These are phyloP conservation scores for Rhegmatorhina hoffmannsi DNA, from an alignment of 2,113 vertebrate species.

Conservation along the genomic window DNA sequence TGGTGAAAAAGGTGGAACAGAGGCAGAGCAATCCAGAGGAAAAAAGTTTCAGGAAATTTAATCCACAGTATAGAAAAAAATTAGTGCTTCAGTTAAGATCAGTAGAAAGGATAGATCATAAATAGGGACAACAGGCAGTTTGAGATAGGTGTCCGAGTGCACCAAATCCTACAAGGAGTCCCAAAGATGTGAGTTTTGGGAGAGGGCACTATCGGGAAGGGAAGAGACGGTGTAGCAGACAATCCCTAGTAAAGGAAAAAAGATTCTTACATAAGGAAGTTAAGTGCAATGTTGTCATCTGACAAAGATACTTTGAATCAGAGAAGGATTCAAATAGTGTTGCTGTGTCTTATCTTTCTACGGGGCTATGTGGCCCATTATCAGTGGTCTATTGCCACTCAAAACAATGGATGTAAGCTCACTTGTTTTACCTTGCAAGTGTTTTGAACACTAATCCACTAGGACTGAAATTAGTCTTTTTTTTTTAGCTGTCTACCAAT, in stretches of 20 bases:
- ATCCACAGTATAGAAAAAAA: neutral
- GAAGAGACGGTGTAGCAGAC: accelerated
- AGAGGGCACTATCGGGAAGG: accelerated
- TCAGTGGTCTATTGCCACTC: neutral
- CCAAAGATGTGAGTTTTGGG: neutral
- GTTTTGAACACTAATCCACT: neutral
- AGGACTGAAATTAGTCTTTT: neutral
- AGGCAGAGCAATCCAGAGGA: neutral
- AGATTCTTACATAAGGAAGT: neutral
- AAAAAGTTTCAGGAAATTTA: neutral
- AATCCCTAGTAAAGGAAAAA: neutral
- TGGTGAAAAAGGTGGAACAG: neutral
- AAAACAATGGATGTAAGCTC: neutral
- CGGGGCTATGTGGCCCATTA: neutral
- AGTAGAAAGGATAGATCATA: neutral
- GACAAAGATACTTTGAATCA: neutral
- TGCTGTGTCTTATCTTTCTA: neutral
- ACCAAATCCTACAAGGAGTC: neutral
- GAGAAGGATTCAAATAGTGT: neutral
- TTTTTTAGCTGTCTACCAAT: neutral
- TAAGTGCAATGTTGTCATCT: neutral
- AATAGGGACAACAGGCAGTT: neutral
- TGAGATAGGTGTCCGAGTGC: neutral
- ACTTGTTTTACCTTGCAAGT: neutral
- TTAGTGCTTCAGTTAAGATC: neutral